phyloP scores from a whole-genome alignment of 2,113 vertebrate genomes.

The Sapajus apella region DNA sequence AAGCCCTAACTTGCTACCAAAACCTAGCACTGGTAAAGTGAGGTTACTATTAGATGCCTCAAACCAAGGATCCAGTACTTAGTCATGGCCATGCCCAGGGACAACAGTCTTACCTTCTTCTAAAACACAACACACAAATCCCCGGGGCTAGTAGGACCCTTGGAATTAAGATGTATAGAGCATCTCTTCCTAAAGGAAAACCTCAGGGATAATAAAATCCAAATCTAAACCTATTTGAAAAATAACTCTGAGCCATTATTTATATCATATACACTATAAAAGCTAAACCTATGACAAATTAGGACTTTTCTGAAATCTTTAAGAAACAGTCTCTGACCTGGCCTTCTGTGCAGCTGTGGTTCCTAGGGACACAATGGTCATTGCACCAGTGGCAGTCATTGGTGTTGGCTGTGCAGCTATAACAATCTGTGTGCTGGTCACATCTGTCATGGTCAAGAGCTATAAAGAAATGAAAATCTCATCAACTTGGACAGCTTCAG shows the following conservation, averaged over 20 bases:
- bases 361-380: constrained; percentile 89
- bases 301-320: background rate
- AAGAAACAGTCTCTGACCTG: constrained; percentile 82
- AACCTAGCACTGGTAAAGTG: background rate
- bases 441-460: constrained; percentile 92
- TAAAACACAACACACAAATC: background rate
- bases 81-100: background rate
- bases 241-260: constrained; percentile 21
- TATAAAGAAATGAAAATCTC: constrained; percentile 80
- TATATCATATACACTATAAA: background rate
- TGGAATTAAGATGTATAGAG: background rate
- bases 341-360: constrained; percentile 92
- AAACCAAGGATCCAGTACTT: background rate
- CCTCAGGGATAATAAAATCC: constrained; percentile 1
- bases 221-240: background rate
- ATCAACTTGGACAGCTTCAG: background rate
- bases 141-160: background rate
- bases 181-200: constrained; percentile 43
- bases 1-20: background rate
- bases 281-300: background rate
- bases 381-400: constrained; percentile 97
- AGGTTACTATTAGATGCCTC: background rate
- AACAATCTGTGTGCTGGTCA: constrained; percentile 97
- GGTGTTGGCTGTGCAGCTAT: constrained; percentile 96
- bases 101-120: background rate